phyloP scores from a whole-genome alignment of 2,113 vertebrate genomes.

The Cygnus buccinator region DNA sequence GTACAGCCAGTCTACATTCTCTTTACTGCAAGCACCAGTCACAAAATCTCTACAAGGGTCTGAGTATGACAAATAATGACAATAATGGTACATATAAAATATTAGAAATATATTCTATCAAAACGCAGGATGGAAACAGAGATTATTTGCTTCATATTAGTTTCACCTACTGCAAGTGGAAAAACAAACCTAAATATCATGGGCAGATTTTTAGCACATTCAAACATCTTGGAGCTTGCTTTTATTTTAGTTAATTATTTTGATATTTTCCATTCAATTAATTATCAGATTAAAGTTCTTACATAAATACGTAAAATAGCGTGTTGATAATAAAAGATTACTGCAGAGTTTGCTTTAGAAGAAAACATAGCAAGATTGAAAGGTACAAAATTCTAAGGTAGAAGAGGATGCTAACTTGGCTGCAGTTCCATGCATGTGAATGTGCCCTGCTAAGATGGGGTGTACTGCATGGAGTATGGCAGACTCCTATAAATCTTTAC shows the following conservation, averaged over 20 bases:
- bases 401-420: not conserved
- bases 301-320: not conserved
- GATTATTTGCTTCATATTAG: not conserved
- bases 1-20: not conserved
- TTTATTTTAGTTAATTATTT: slow-evolving; percentile 51
- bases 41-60: not conserved
- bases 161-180: not conserved
- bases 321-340: not conserved
- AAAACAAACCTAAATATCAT: not conserved
- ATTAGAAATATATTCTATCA: not conserved
- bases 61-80: not conserved
- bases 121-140: not conserved
- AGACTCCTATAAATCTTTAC: not conserved
- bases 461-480: not conserved
- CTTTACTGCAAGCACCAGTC: not conserved
- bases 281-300: slow-evolving; percentile 36
- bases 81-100: not conserved
- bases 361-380: not conserved
- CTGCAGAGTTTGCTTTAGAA: not conserved
- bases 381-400: slow-evolving; percentile 8
- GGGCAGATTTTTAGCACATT: not conserved
- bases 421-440: not conserved
- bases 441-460: not conserved
- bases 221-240: not conserved
- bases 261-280: slow-evolving; percentile 11